phyloP scores from a whole-genome alignment of 2,113 vertebrate species.

The Leptosomus discolor region DNA sequence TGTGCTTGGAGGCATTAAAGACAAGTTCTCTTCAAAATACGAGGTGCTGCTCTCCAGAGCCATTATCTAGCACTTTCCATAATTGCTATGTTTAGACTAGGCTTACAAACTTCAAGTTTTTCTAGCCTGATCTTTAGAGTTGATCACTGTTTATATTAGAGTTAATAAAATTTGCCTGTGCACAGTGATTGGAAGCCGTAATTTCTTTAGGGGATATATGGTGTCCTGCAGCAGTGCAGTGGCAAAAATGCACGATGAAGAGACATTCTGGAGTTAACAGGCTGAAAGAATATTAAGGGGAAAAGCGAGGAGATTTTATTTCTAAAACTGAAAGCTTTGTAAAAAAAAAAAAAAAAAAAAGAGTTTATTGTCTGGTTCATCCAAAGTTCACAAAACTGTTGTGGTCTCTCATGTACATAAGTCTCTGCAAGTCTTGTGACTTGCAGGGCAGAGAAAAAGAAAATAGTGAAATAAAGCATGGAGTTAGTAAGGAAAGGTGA shows the following conservation, averaged over 20 bases:
- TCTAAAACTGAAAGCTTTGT: too few species aligned
- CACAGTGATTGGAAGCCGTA: not conserved
- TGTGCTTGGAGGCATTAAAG: not conserved
- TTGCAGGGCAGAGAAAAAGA: not conserved
- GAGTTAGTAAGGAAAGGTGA: not conserved
- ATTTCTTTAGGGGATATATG: not conserved
- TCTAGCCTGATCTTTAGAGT: not conserved
- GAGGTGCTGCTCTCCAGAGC: not conserved
- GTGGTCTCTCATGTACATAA: not conserved
- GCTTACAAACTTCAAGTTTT: not conserved
- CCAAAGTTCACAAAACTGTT: not conserved
- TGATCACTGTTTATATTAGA: not conserved
- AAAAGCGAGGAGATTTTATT: not conserved
- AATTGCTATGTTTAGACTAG: not conserved
- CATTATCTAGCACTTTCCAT: not conserved
- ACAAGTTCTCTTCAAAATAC: not conserved
- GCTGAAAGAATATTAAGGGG: not conserved
- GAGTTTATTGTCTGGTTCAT: not conserved
- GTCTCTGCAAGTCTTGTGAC: not conserved
- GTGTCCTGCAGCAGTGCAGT: not conserved
- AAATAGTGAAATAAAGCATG: not conserved
- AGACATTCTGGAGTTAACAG: not conserved
- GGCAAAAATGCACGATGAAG: not conserved
- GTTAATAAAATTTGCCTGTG: not conserved
- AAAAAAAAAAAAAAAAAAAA: too few species aligned